These are phyloP conservation scores for Hedya salicella DNA, from an alignment of 2,888 invertebrate genomes.

Conservation along the genomic window DNA sequence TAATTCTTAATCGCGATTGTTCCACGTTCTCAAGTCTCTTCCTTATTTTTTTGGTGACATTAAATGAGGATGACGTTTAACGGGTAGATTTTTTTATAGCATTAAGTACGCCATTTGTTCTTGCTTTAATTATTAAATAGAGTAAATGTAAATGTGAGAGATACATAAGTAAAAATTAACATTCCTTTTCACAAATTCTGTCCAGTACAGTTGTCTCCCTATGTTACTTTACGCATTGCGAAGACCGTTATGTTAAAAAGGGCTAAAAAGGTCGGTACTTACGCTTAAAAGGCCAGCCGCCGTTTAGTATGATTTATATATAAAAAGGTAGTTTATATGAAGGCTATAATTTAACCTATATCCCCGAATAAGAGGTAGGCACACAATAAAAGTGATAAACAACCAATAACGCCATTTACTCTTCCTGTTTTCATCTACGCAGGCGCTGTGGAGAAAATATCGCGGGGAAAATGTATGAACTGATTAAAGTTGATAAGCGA, in stretches of 20 bases:
- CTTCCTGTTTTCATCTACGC: constrained; percentile 19
- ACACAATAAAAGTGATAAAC: constrained; percentile 39
- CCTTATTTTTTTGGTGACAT: too few species aligned
- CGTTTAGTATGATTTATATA: constrained; percentile 38
- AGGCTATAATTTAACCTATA: constrained; percentile 35
- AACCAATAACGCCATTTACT: constrained; percentile 28
- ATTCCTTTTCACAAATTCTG: not conserved
- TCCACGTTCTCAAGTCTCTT: too few species aligned
- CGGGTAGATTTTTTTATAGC: too few species aligned
- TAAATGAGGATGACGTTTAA: too few species aligned
- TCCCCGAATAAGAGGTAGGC: constrained; percentile 25
- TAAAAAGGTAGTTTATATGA: constrained; percentile 35
- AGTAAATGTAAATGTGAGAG: too few species aligned
- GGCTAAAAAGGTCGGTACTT: constrained; percentile 38
- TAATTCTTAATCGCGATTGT: too few species aligned
- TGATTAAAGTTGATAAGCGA: not conserved
- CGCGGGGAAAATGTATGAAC: not conserved
- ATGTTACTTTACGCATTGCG: constrained; percentile 20
- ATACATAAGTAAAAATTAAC: too few species aligned
- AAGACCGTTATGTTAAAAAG: constrained; percentile 31
- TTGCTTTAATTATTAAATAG: too few species aligned
- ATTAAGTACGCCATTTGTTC: too few species aligned
- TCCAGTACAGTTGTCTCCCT: not conserved
- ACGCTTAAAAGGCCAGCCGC: constrained; percentile 31
- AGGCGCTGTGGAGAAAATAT: not conserved